Conservation (phyloP, 2,113 vertebrate genomes). For the Notiomystis cincta region DNA sequence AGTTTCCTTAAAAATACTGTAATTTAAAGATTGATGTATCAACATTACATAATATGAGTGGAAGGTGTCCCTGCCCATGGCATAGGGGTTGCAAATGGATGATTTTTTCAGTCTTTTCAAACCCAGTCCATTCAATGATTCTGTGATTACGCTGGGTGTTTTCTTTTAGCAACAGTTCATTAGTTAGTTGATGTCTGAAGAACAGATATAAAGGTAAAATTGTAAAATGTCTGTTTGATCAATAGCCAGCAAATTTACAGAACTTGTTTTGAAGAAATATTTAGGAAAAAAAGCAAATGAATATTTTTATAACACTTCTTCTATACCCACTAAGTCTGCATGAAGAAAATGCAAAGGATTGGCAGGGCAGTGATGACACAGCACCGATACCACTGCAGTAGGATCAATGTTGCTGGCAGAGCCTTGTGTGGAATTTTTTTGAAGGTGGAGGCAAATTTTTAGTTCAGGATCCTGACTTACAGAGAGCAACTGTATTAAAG, state of each 20-base stretch:
- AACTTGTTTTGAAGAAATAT: not conserved
- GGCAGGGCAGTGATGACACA: not conserved
- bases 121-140: not conserved
- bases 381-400: not conserved
- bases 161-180: not conserved
- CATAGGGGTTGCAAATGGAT: not conserved
- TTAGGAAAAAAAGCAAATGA: not conserved
- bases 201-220: not conserved
- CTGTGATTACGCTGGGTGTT: not conserved
- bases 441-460: not conserved
- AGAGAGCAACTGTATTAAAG: not conserved
- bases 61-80: not conserved
- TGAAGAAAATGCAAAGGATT: not conserved
- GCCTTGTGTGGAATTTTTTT: not conserved
- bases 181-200: not conserved
- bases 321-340: not conserved
- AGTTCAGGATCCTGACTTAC: not conserved
- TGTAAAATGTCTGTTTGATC: not conserved
- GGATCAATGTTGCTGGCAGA: constrained; percentile 23
- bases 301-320: not conserved
- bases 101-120: not conserved
- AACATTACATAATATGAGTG: not conserved
- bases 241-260: not conserved
- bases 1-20: not conserved
- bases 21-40: not conserved